phyloP scores from a whole-genome alignment of 2,797 vertebrate genomes.

The Meriones psammophilus region DNA sequence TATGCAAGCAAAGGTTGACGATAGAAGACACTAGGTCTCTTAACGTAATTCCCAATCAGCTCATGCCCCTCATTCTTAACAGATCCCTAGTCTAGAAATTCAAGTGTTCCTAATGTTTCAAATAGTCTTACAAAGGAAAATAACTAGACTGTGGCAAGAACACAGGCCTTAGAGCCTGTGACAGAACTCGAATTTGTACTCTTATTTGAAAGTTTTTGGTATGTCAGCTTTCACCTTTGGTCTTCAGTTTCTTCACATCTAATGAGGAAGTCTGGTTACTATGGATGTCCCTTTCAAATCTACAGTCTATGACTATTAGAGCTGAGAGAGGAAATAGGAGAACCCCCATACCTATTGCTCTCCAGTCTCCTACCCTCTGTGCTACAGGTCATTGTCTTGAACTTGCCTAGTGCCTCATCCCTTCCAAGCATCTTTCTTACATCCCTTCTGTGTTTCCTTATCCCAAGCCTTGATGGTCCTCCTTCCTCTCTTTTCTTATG shows the following conservation, averaged over 20 bases:
- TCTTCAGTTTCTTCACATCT: conserved; percentile 21
- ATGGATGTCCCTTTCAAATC: not conserved
- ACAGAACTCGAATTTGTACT: conserved; percentile 6
- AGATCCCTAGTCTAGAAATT: conserved; percentile 14
- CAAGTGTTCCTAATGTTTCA: conserved; percentile 50
- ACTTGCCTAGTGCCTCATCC: not conserved
- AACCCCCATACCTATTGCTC: not conserved
- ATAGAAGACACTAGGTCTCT: not conserved
- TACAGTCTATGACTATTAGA: not conserved
- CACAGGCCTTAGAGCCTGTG: not conserved
- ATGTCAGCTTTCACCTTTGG: not conserved
- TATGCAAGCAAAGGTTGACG: conserved; percentile 6
- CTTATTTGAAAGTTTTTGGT: conserved; percentile 36
- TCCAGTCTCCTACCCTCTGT: not conserved
- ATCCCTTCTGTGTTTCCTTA: not conserved
- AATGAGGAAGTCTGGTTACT: not conserved
- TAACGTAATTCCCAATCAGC: conserved; percentile 32
- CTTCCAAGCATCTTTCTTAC: no score
- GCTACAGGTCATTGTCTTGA: not conserved
- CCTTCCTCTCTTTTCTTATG: not conserved
- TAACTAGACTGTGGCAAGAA: conserved; percentile 7
- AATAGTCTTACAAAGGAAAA: conserved; percentile 2
- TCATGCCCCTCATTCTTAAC: not conserved
- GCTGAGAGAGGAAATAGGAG: not conserved
- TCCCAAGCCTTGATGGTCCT: not conserved